A percentile compares a stretch with the other conserved stretches of the same genome.
Evolutionary conservation across 2,888 invertebrate species (phyloP).

Genomic region (Drosophila falleni): DNA sequence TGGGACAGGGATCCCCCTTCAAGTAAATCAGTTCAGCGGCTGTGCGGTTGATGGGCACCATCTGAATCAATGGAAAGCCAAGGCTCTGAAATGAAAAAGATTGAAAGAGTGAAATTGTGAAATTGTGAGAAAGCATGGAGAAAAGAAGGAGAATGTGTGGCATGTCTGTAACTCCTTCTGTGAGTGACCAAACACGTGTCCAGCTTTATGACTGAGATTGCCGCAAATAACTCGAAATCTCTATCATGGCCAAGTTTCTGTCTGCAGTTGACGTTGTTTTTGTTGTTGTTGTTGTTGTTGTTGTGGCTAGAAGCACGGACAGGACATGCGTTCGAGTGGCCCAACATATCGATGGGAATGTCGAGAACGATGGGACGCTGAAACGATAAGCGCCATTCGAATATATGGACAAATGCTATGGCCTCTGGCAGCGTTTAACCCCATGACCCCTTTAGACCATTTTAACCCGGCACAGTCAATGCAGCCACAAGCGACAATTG

Average conservation of each 20-base stretch:
- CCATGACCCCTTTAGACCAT: not conserved
- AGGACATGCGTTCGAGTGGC: conserved; percentile 44
- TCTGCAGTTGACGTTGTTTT: conserved; percentile 9
- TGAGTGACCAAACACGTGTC: conserved; percentile 56
- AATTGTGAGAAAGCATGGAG: not conserved
- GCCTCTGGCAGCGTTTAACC: conserved; percentile 26
- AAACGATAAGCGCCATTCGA: conserved; percentile 47
- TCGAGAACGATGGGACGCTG: conserved; percentile 19
- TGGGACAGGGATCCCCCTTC: conserved; percentile 81
- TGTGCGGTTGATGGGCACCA: conserved; percentile 78
- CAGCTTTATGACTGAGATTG: conserved; percentile 71
- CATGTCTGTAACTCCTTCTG: conserved; percentile 21
- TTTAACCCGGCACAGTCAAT: conserved; percentile 16
- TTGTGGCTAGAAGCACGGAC: conserved; percentile 11
- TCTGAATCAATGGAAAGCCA: conserved; percentile 81
- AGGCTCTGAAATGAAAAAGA: conserved; percentile 79
- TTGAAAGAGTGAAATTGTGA: not conserved
- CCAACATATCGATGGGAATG: conserved; percentile 55
- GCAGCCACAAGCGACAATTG: conserved; percentile 57
- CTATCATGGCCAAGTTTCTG: conserved; percentile 47
- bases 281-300: conserved; percentile 1
- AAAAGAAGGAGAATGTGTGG: not conserved
- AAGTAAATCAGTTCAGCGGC: conserved; percentile 81
- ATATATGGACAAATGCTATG: conserved; percentile 31
- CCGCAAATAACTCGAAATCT: conserved; percentile 74